phyloP scores from a whole-genome alignment of 2,888 invertebrate genomes.

The Drosophila basisetae region DNA sequence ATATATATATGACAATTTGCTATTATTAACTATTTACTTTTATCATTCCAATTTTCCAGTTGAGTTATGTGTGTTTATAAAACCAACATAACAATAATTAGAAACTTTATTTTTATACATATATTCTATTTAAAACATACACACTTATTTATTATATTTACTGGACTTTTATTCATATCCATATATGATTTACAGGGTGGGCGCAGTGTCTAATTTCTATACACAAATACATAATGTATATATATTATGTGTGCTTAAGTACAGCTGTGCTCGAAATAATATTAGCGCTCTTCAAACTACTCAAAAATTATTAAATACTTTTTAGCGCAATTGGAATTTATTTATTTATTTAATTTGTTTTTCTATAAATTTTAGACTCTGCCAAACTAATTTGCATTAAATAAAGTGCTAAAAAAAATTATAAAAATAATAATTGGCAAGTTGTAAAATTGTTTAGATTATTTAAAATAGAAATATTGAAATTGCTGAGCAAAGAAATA shows the following conservation, averaged over 20 bases:
- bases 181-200: constrained; percentile 22
- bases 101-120: constrained; percentile 21
- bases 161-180: neutral
- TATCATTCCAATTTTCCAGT: neutral
- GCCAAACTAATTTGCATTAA: neutral
- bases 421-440: neutral
- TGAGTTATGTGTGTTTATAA: neutral
- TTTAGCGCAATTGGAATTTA: neutral
- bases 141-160: neutral
- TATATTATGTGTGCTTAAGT: neutral
- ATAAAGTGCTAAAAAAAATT: neutral
- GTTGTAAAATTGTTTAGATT: neutral
- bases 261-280: neutral
- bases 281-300: neutral
- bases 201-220: constrained; percentile 9
- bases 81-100: constrained; percentile 19
- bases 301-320: neutral
- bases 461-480: neutral
- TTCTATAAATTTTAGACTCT: neutral
- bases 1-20: neutral
- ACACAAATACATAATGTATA: neutral
- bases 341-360: neutral
- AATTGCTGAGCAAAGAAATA: neutral
- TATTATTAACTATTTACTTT: neutral
- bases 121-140: constrained; percentile 10